A percentile compares a stretch with the other conserved stretches of the same genome.
phyloP scores from a whole-genome alignment of 2,113 vertebrate genomes.

The Pyrgilauda ruficollis region DNA sequence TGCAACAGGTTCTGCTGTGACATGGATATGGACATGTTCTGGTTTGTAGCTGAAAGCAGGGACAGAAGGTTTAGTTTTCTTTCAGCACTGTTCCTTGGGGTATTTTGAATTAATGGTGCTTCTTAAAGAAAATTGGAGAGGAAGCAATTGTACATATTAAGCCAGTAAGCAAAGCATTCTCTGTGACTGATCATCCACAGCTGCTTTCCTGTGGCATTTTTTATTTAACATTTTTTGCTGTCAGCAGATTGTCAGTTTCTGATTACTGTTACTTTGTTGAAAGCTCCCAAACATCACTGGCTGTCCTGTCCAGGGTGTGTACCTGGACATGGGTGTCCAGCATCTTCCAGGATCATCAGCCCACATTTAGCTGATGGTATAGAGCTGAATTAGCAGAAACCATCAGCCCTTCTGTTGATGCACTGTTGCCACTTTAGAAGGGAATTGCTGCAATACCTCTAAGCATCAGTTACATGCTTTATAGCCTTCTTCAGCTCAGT shows the following conservation, averaged over 20 bases:
- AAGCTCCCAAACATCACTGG: neutral
- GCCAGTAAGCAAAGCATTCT: fast-evolving
- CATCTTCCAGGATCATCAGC: neutral
- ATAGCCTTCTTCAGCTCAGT: neutral
- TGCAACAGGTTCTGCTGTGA: fast-evolving
- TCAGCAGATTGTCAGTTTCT: neutral
- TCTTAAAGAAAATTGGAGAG: neutral
- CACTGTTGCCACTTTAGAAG: neutral
- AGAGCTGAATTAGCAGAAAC: neutral
- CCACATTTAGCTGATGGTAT: neutral
- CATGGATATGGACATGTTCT: neutral
- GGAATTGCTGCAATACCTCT: neutral
- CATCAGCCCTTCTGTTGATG: neutral
- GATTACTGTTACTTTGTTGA: neutral
- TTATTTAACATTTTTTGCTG: neutral
- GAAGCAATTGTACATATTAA: neutral
- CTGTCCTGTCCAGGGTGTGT: neutral
- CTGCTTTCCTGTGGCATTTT: neutral
- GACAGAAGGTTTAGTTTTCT: neutral
- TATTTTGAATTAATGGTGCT: neutral
- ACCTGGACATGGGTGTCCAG: neutral
- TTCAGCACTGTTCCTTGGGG: neutral
- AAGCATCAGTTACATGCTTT: neutral
- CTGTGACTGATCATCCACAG: neutral
- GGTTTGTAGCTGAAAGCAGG: neutral